A percentile compares a stretch with the other conserved stretches of the same genome.
Conservation (phyloP, 2,888 invertebrate species). For the Nomada hirtipes region DNA sequence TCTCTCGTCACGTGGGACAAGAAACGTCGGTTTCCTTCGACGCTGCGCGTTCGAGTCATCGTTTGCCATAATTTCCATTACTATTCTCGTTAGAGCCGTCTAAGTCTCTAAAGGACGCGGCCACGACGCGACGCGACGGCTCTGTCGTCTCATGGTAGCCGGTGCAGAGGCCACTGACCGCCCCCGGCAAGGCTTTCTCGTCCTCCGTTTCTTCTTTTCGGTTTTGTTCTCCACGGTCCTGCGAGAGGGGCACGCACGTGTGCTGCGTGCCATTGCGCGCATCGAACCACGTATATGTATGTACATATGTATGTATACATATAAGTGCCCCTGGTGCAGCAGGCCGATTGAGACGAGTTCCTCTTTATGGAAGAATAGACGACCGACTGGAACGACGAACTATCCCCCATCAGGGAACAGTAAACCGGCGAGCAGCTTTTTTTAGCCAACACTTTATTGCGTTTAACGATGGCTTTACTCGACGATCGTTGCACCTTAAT, state of each 20-base stretch:
- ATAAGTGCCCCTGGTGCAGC: slow-evolving; percentile 23
- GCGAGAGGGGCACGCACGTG: slow-evolving; percentile 21
- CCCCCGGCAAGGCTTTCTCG: slow-evolving; percentile 82
- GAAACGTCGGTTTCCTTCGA: slow-evolving; percentile 28
- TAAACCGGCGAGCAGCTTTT: not conserved
- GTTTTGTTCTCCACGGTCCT: slow-evolving; percentile 56
- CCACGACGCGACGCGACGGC: slow-evolving; percentile 8
- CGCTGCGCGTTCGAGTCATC: slow-evolving; percentile 25
- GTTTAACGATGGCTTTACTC: not conserved
- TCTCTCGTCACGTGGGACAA: not conserved
- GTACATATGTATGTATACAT: slow-evolving; percentile 3
- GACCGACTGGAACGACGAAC: slow-evolving; percentile 31
- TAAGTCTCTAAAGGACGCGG: slow-evolving; percentile 55
- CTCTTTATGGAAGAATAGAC: slow-evolving; percentile 58
- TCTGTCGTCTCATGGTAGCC: slow-evolving; percentile 73
- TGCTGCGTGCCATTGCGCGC: slow-evolving; percentile 24
- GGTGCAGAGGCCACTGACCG: slow-evolving; percentile 83
- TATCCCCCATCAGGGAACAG: not conserved
- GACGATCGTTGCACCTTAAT: not conserved
- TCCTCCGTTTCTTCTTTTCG: slow-evolving; percentile 66
- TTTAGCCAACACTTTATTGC: not conserved
- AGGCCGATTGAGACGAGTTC: slow-evolving; percentile 46
- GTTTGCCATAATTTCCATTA: slow-evolving; percentile 72
- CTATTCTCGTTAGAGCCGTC: slow-evolving; percentile 67
- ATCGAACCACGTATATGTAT: slow-evolving; percentile 8